Base-by-base conservation (phyloP, 2,888 invertebrate genomes). In the Himalopsyche japonica region DNA sequence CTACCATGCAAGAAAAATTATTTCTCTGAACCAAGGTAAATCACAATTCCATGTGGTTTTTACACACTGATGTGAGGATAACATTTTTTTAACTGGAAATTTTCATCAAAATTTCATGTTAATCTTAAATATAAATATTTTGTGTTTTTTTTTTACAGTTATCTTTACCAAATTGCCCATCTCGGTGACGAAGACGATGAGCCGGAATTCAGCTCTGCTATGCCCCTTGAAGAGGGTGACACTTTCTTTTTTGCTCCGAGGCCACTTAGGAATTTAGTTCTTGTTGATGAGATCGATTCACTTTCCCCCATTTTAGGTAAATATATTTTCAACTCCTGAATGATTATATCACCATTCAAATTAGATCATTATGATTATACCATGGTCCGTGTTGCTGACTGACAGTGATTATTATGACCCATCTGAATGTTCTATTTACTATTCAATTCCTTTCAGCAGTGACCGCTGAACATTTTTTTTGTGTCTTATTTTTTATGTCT, bases 111-210 rank as follows among this genome's bases (percentile, higher is more conserved):
- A n/a, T n/a, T n/a, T n/a, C n/a, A n/a, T n/a, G n/a, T n/a, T n/a
- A n/a, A n/a, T n/a, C n/a, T n/a, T n/a, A n/a, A n/a, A n/a, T n/a
- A n/a, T n/a, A n/a, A n/a, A n/a, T n/a, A 81, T 83, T 76, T 27
- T 79, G 32, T 43, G n/a, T 34, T 57, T 76, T 43, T 0, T 15
- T 43, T 37, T 8, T 93, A 7, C 90, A 98, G 98, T 90, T 98
- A 97, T 89, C 91, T 99, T 24, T 99, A 99, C 90, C 99, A 99
- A 93, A 99, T 99, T 89, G 98, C 99, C n/a, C 98, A 98, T 91
- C 93, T 99, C 88, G 99, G 99, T 64, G 99, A 99, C 91, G 99
- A 99, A 89, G 99, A 99, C 90, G 99, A 99, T 90, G 99, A 99
- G 89, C 97, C 99, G 0, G 99, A 99, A 90, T 99, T 99, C 90